Base-by-base conservation (phyloP, 2,113 vertebrate species). In the Microcebus lehilahytsara region DNA sequence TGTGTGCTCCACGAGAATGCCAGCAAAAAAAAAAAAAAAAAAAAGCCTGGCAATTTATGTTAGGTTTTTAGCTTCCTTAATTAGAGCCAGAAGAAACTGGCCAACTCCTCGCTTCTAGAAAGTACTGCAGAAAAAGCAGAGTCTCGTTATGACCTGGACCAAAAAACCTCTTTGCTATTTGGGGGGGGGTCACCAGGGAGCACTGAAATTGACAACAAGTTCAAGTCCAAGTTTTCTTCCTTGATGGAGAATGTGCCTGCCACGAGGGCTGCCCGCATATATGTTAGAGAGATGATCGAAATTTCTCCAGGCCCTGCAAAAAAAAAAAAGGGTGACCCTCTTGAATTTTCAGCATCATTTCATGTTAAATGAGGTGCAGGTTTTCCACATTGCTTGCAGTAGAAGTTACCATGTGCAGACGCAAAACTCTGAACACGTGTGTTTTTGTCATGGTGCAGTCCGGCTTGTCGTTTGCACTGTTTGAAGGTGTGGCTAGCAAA, bases 61-160 rank as follows among this genome's bases (percentile, higher is more conserved):
- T 64, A 92, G 88, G 83, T 32, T 69, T 96, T 96, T 53, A 27
- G 25, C 81, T 96, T 89, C 72, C 66, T 91, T 91, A 40, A 56
- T 89, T 79, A 62, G 53, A 83, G 40, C 51, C 46, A 16, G 91
- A 79, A 85, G 72, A 81, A 88, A 91, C 51, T 56, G 32, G 49
- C 72, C 8, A 11, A 32, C 7, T 5, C n/a, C 77, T 77, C 49
- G 49, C 74, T 87, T 91, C 53, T 87, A 23, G 58, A 53, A 60
- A 60, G 32, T 14, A 7, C 83, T 49, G 60, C 66, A 23, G 3
- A 72, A 89, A 62, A 64, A 32, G 32, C 72, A 74, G 37, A 37
- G 40, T 79, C 46, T 89, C 53, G 0, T n/a, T 30, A 23, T 40
- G 42, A n/a, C 10, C 62, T 62, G 79, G 49, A 9, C 75, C 34